phyloP scores from a whole-genome alignment of 2,797 vertebrate species.

The Cichlasoma orientale region DNA sequence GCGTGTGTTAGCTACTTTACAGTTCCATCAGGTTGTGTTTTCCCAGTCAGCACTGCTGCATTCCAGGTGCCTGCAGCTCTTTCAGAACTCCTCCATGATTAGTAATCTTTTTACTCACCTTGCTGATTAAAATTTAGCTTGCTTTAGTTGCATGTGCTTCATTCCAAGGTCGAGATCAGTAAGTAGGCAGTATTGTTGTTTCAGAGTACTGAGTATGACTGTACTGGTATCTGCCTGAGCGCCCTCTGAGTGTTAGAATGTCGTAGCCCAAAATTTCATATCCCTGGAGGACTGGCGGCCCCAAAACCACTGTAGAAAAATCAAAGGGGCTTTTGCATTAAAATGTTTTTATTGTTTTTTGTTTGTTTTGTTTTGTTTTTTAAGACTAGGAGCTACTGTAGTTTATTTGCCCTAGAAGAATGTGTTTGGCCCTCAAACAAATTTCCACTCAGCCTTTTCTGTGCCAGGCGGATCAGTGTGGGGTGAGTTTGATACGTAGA shows the following conservation, averaged over 20 bases:
- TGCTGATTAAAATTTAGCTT: background rate
- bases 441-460: accelerated
- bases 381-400: background rate
- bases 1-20: slow-evolving; percentile 65
- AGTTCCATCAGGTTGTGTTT: slow-evolving; percentile 61
- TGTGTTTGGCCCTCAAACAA: background rate
- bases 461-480: background rate
- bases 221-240: background rate
- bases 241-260: background rate
- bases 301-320: background rate
- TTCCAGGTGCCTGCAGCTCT: slow-evolving; percentile 31
- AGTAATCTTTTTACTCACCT: slow-evolving; percentile 28
- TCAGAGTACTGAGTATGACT: background rate
- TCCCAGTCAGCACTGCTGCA: slow-evolving; percentile 41
- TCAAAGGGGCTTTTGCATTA: background rate
- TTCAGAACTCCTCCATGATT: slow-evolving; percentile 30
- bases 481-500: background rate
- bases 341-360: background rate
- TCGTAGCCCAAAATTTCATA: background rate
- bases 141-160: background rate
- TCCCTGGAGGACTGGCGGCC: background rate
- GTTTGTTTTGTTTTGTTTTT: background rate
- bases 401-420: background rate
- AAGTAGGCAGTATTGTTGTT: background rate
- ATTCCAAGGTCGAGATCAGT: background rate